A percentile compares a stretch with the other conserved stretches of the same genome.
phyloP scores from a whole-genome alignment of 2,797 vertebrate species.

The Petrocephalus sullivani region DNA sequence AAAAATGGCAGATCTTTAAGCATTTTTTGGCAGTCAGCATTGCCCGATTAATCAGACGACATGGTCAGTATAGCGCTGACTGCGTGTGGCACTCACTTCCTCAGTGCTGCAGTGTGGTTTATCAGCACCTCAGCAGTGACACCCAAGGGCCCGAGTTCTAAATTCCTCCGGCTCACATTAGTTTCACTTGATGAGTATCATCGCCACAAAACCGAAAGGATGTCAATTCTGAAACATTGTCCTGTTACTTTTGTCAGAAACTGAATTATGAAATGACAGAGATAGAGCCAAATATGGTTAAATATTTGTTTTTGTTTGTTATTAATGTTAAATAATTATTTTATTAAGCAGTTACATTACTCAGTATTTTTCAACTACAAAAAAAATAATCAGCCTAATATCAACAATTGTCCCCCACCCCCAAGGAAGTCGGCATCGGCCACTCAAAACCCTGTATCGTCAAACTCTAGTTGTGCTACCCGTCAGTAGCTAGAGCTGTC shows the following conservation, averaged over 20 bases:
- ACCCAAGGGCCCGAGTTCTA: background rate
- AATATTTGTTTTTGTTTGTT: background rate
- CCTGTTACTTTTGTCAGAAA: background rate
- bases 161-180: background rate
- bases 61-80: background rate
- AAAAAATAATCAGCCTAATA: background rate
- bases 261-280: background rate
- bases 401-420: background rate
- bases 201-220: background rate
- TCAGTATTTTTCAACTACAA: background rate
- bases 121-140: background rate
- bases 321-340: background rate
- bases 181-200: background rate
- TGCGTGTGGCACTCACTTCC: background rate
- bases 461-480: background rate
- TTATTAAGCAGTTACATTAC: background rate
- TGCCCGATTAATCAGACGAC: background rate
- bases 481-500: background rate
- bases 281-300: background rate
- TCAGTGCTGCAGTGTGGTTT: background rate
- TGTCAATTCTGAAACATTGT: background rate
- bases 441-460: background rate
- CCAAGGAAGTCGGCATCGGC: background rate
- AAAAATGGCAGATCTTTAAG: too few relatives aligned
- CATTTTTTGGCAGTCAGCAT: background rate